phyloP scores from a whole-genome alignment of 2,113 vertebrate genomes.

The Aepyceros melampus region DNA sequence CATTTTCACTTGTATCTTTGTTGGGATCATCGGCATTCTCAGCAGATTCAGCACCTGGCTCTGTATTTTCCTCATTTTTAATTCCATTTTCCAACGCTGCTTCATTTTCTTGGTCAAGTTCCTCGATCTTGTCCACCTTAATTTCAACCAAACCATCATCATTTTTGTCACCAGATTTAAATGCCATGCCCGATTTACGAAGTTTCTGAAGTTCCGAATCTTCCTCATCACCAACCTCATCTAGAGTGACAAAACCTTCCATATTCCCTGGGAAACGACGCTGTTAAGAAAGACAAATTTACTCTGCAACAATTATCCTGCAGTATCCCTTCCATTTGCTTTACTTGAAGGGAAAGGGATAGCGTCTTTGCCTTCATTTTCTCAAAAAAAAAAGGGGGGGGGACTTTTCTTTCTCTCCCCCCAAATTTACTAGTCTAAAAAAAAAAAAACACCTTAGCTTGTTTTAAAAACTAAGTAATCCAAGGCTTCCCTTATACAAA shows the following conservation, averaged over 20 bases:
- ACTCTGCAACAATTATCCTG: conserved; percentile 68
- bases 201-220: conserved; percentile 81
- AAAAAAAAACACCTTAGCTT: neutral
- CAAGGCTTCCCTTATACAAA: neutral
- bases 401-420: neutral
- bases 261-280: conserved; percentile 89
- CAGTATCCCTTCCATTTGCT: conserved; percentile 62
- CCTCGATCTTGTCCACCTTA: conserved; percentile 83
- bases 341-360: conserved; percentile 65
- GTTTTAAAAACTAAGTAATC: neutral
- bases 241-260: conserved; percentile 95
- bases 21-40: conserved; percentile 65
- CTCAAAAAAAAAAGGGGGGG: neutral
- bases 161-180: conserved; percentile 69
- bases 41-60: conserved; percentile 65
- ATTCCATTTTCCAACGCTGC: conserved; percentile 81
- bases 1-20: conserved; percentile 73
- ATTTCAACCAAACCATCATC: conserved; percentile 81
- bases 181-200: conserved; percentile 72
- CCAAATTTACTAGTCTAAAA: neutral
- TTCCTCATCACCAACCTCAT: conserved; percentile 93
- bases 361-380: conserved; percentile 48
- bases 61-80: conserved; percentile 76
- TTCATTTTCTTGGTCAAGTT: conserved; percentile 81
- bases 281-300: conserved; percentile 77